Evolutionary conservation across 2,113 vertebrate genomes (phyloP), one percentile per base, ranked within the genome.

Genomic region (Bufo gargarizans): DNA sequence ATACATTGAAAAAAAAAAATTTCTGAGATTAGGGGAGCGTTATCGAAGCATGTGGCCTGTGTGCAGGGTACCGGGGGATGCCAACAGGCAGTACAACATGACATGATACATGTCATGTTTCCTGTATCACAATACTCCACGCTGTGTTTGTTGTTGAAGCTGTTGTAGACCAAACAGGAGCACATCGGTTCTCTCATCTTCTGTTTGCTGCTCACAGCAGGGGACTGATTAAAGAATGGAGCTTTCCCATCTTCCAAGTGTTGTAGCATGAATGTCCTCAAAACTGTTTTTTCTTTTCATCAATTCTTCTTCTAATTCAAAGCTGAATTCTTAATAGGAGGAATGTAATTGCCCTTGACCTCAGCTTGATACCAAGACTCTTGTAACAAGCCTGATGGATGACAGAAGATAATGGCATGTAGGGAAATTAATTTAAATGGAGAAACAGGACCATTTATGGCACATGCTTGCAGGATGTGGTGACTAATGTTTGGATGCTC

Each of bases 151-250:
- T 84, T 71, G 82, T 49, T 0, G 65, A 22, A n/a, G 49, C 20
- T 84, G 22, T 69, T 63, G 20, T 14, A 45, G 61, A 50, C 45
- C 63, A n/a, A 69, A 53, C 50, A 65, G 47, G 43, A 65, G 43
- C 59, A 65, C 59, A 45, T 20, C 12, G 59, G 59, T n/a, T 50
- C 63, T n/a, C 49, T n/a, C 11, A 55, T 69, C 63, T 71, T 71
- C 47, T 84, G 82, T 84, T 71, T 71, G 82, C 82, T 4, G 82
- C 63, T 71, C 82, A 17, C 82, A 55, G 63, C 50, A 53, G 82
- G 82, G 49, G 12, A 55, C 20, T 84, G 82, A 84, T 84, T 71
- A n/a, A 84, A 84, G 82, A 71, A 71, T 53, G 82, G 63, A 33
- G 82, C 63, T 22, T 53, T 84, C 49, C 20, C 82, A 55, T 50